Evolutionary conservation across 1,140 invertebrate species (phyloP), one percentile per base, ranked within the genome.

Genomic region (Drosophila saltans): DNA sequence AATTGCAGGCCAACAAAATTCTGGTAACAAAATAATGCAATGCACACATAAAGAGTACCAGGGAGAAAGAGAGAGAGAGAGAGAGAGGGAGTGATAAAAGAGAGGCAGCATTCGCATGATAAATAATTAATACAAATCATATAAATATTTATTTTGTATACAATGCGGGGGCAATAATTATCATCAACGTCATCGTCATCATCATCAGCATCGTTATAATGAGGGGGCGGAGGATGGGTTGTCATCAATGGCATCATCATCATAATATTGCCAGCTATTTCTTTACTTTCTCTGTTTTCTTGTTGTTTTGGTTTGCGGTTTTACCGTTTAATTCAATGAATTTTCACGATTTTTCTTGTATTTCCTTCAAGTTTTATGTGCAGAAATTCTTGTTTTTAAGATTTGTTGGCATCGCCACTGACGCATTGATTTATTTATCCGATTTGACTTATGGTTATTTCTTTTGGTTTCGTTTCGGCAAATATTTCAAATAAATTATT

Each of bases 131-230:
- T 72, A 68, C 62, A 68, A 57, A 76, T 70, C 71, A 36, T 40
- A 45, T 63, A 61, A 75, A 75, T 76, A 62, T 69, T 76, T 76
- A 75, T 75, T 76, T 56, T 55, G 65, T 61, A 57, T 66, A 59
- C 74, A 60, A 45, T 39, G 45, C 39, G 45, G 55, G 55, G 45
- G 66, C 75, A 33, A 57, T 78, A 56, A 65, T 55, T 56, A 40
- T 62, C 52, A 69, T 75, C 66, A 74, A 60, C 28, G 33, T 16
- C 43, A 45, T 39, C 16, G 28, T 62, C 52, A 62, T 75, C 66
- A 75, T 64, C 28, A 63, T 16, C 43, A 30, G 4, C 16, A 16
- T 16, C 16, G 28, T 48, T 21, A 16, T 48, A 26, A 52, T 52
- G 45, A 52, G 45, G 45, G 45, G 45, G 21, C 24, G 45, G 45